phyloP scores from a whole-genome alignment of 2,888 invertebrate genomes.

The Rapana venosa region DNA sequence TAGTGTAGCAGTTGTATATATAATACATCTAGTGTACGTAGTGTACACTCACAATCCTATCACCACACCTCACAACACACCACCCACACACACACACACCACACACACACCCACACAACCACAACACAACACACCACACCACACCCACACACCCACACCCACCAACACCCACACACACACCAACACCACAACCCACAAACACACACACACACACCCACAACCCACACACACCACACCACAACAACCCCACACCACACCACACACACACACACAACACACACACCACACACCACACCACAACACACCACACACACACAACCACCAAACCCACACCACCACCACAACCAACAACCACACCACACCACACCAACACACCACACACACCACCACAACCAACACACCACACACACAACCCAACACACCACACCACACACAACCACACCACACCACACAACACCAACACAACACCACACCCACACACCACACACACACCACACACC shows the following conservation, averaged over 20 bases:
- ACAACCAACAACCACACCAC: no score
- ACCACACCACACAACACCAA: background rate
- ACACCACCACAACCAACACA: background rate
- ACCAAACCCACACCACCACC: background rate
- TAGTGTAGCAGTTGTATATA: no score
- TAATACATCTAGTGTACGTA: no score
- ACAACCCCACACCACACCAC: background rate
- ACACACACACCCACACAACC: background rate
- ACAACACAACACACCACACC: background rate
- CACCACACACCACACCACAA: no score
- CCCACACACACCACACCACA: no score
- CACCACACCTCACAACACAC: no score
- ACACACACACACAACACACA: background rate
- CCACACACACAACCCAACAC: background rate
- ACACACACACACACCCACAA: background rate
- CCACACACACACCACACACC: background rate
- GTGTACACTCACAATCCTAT: no score
- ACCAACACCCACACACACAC: conserved; percentile 21
- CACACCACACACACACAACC: background rate
- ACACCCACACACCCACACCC: background rate
- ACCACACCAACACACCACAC: no score
- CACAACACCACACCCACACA: background rate
- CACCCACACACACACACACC: no score
- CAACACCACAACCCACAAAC: background rate
- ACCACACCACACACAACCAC: background rate